These are phyloP conservation scores for Atherinosoma microstoma DNA, from an alignment of 2,797 vertebrate species.

Conservation along the genomic window DNA sequence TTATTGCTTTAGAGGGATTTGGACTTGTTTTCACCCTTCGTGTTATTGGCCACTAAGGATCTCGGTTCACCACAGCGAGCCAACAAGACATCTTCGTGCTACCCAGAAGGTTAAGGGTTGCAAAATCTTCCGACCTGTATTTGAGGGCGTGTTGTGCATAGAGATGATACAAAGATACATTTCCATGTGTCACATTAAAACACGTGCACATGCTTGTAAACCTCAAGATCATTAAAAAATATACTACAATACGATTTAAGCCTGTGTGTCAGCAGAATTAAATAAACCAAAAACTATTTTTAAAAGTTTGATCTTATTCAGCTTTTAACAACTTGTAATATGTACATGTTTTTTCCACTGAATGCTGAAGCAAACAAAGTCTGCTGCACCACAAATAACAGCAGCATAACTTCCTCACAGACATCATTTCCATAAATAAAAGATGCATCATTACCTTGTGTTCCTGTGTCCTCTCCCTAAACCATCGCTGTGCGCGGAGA, in stretches of 20 bases:
- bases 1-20: background rate
- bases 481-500: constrained; percentile 1
- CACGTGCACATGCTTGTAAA: background rate
- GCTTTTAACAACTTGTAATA: background rate
- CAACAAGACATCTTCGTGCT: background rate
- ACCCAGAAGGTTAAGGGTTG: background rate
- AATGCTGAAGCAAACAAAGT: background rate
- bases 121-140: background rate
- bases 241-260: background rate
- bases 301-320: background rate
- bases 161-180: background rate
- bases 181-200: no score
- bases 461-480: background rate
- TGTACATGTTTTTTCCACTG: background rate
- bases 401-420: background rate
- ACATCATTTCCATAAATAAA: background rate
- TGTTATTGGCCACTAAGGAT: background rate
- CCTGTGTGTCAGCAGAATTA: background rate
- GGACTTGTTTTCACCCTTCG: background rate
- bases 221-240: background rate
- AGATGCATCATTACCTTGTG: constrained; percentile 52
- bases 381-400: background rate
- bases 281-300: background rate
- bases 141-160: background rate
- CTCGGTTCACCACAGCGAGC: background rate